These are phyloP conservation scores for Otolemur garnettii DNA, from an alignment of 2,113 vertebrate genomes.

Conservation along the genomic window DNA sequence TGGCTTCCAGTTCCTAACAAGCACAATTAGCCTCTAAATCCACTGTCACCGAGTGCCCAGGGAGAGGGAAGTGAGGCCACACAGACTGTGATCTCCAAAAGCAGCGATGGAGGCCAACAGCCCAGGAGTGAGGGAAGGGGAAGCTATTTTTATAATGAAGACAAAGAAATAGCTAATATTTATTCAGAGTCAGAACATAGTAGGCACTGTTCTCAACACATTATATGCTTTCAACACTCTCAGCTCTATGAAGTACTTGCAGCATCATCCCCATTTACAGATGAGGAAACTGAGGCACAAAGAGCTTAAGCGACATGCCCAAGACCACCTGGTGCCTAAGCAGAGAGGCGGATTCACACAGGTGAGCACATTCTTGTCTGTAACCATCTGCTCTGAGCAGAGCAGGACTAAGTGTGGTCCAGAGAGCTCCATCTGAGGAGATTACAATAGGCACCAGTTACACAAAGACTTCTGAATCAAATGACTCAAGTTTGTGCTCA, in stretches of 20 bases:
- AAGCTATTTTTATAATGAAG: background rate
- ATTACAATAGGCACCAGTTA: background rate
- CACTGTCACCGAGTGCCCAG: background rate
- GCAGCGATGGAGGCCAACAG: rapidly evolving
- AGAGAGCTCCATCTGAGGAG: background rate
- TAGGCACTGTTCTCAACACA: background rate
- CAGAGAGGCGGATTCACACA: too few relatives aligned
- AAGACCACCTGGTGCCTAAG: background rate
- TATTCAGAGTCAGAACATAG: too few relatives aligned
- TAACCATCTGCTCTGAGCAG: background rate
- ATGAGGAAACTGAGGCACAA: background rate
- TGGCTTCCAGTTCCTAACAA: rapidly evolving
- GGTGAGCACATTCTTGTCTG: background rate
- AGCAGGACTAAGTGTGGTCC: background rate
- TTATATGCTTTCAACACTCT: background rate
- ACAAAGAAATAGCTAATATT: background rate
- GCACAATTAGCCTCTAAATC: background rate
- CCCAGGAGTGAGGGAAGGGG: too few relatives aligned
- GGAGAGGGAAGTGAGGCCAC: rapidly evolving
- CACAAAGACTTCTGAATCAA: background rate
- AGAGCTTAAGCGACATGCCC: background rate
- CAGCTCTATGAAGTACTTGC: background rate
- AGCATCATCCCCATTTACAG: background rate
- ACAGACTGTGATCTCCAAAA: rapidly evolving
- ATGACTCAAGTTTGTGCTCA: background rate